These are phyloP conservation scores for Dissostichus mawsoni DNA, from an alignment of 2,113 vertebrate species.

Conservation along the genomic window DNA sequence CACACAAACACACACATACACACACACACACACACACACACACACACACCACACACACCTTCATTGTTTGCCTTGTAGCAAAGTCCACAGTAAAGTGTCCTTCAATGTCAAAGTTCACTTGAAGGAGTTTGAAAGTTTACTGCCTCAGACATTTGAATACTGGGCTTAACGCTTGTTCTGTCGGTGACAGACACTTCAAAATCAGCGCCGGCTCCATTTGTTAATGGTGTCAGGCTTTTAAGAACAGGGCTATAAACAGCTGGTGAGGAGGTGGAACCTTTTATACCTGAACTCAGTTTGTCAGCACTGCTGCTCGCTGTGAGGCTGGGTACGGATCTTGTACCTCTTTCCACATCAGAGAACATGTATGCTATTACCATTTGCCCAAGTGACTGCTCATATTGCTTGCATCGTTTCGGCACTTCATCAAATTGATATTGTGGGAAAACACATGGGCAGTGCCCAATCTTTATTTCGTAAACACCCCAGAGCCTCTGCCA, in stretches of 20 bases:
- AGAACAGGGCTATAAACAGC: slow-evolving; percentile 53
- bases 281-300: slow-evolving; percentile 60
- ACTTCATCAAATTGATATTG: slow-evolving; percentile 78
- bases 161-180: slow-evolving; percentile 48
- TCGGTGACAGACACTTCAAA: slow-evolving; percentile 62
- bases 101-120: slow-evolving; percentile 65
- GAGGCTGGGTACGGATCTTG: slow-evolving; percentile 34
- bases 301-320: slow-evolving; percentile 45
- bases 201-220: slow-evolving; percentile 49
- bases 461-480: slow-evolving; percentile 66
- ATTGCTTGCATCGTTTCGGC: slow-evolving; percentile 50
- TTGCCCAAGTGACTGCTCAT: slow-evolving; percentile 48
- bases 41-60: no score
- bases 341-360: slow-evolving; percentile 55
- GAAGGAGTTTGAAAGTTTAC: slow-evolving; percentile 37
- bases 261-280: slow-evolving; percentile 47
- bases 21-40: no score
- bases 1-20: no score
- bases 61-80: background rate
- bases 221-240: slow-evolving; percentile 66
- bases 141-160: slow-evolving; percentile 48
- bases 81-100: slow-evolving; percentile 25
- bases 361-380: slow-evolving; percentile 63
- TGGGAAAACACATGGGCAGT: slow-evolving; percentile 65
- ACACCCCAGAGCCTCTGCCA: slow-evolving; percentile 54